Base-by-base conservation (phyloP, 2,888 invertebrate genomes). In the Pteria penguin region DNA sequence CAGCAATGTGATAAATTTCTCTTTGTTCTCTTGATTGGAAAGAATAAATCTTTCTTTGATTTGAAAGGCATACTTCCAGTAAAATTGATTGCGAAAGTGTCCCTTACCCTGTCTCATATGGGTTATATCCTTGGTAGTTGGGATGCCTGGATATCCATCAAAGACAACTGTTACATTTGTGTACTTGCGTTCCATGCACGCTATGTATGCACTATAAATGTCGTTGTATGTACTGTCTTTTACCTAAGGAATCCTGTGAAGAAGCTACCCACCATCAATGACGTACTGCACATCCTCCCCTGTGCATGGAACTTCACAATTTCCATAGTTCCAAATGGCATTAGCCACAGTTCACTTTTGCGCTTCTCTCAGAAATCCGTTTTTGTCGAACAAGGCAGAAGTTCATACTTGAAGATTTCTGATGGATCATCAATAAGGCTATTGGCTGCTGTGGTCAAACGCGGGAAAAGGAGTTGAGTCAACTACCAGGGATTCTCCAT, bases 391-490 rank as follows among this genome's bases (percentile, higher is more conserved):
- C 11, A 84, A 33, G 14, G 71, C 72, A 33, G 71, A 63, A 78
- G 71, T 61, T 84, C 82, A 75, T 76, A 84, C 29, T 78, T 55
- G 60, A 84, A 69, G 8, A 74, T 54, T 8, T 62, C 74, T 18
- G 68, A 61, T 18, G 29, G 22, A 29, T 74, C 74, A 77, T 57
- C 54, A 33, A 45, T 18, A 18, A 62, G 31, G 1, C 27, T 29
- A 22, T 73, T 55, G 18, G 76, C 69, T 22, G 70, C 83, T n/a
- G 76, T 70, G 3, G 76, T 32, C 2, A 84, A 65, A 14, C 84
- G 22, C 63, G 85, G 85, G 65, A 85, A 84, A 4, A 85, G 52
- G 0, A 83, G 77, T 31, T 82, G 80, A n/a, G 82, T 85, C 85
- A 4, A 83, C 68, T n/a, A 76, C n/a, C 14, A 83, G 33, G 27